phyloP scores from a whole-genome alignment of 37 sponge, comb jelly and placozoan species.

The Spongia lamella region DNA sequence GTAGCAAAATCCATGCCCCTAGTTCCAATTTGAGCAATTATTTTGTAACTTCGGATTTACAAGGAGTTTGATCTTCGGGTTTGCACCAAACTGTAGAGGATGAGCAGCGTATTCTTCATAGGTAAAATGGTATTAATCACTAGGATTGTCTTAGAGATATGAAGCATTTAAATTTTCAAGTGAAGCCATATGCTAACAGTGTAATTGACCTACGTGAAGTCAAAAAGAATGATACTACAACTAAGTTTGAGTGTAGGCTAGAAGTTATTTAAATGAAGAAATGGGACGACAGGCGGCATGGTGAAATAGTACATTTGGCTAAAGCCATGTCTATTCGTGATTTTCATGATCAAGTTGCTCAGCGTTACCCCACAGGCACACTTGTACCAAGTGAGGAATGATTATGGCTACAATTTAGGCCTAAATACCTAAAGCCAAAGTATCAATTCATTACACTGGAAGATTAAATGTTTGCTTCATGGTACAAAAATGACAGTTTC shows the following conservation, averaged over 20 bases:
- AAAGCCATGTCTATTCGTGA: too few species aligned
- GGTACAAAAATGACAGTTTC: slow-evolving; percentile 34
- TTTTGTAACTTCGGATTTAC: too few species aligned
- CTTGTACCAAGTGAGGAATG: slow-evolving; percentile 24
- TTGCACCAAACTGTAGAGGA: too few species aligned
- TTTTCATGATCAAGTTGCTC: slow-evolving; percentile 12
- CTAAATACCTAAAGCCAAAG: slow-evolving; percentile 19
- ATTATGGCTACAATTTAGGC: slow-evolving; percentile 43
- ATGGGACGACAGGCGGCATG: slow-evolving; percentile 20
- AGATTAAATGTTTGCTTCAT: slow-evolving; percentile 26
- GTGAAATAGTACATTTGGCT: too few species aligned
- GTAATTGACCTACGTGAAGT: slow-evolving; percentile 26
- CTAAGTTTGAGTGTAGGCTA: slow-evolving; percentile 1
- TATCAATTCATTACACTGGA: slow-evolving; percentile 35
- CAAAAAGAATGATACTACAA: not conserved
- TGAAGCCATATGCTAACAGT: too few species aligned
- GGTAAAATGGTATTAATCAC: too few species aligned
- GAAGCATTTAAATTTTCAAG: too few species aligned
- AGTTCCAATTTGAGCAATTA: too few species aligned
- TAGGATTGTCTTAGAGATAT: too few species aligned
- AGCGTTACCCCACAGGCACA: slow-evolving; percentile 16
- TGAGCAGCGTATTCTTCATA: too few species aligned
- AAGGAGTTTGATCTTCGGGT: too few species aligned
- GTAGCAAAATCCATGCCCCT: too few species aligned
- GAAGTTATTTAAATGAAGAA: not conserved